phyloP scores from a whole-genome alignment of 2,888 invertebrate species.

The Panorpa germanica region DNA sequence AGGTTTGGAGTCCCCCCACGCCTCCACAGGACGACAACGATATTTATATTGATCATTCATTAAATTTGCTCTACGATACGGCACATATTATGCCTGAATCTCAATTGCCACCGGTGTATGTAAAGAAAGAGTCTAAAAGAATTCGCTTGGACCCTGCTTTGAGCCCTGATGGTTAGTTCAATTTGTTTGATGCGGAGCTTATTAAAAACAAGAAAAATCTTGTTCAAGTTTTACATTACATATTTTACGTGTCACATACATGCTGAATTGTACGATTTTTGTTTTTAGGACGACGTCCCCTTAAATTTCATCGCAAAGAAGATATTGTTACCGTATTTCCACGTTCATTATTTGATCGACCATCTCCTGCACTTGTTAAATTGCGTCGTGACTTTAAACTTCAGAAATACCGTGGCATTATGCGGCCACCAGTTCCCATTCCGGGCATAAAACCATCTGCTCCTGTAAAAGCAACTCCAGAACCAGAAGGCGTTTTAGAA shows the following conservation, averaged over 20 bases:
- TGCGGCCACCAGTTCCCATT: conserved; percentile 30
- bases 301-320: conserved; percentile 45
- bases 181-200: conserved; percentile 11
- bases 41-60: conserved; percentile 70
- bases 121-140: conserved; percentile 58
- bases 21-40: conserved; percentile 89
- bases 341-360: conserved; percentile 64
- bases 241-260: too few relatives aligned
- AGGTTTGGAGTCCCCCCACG: conserved; percentile 96
- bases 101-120: conserved; percentile 59
- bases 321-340: conserved; percentile 60
- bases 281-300: conserved; percentile 37
- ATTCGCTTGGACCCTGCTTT: conserved; percentile 44
- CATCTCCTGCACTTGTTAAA: conserved; percentile 52
- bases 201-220: neutral
- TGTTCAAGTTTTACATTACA: neutral
- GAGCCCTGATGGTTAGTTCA: conserved; percentile 28
- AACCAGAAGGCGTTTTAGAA: conserved; percentile 54
- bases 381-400: conserved; percentile 59
- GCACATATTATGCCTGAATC: conserved; percentile 52
- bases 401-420: conserved; percentile 44
- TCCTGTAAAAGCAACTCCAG: conserved; percentile 29
- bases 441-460: conserved; percentile 32
- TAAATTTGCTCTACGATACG: conserved; percentile 71
- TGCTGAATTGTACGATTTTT: conserved; percentile 17